phyloP scores from a whole-genome alignment of 2,888 invertebrate genomes.

The Hirtodrosophila histrioides region DNA sequence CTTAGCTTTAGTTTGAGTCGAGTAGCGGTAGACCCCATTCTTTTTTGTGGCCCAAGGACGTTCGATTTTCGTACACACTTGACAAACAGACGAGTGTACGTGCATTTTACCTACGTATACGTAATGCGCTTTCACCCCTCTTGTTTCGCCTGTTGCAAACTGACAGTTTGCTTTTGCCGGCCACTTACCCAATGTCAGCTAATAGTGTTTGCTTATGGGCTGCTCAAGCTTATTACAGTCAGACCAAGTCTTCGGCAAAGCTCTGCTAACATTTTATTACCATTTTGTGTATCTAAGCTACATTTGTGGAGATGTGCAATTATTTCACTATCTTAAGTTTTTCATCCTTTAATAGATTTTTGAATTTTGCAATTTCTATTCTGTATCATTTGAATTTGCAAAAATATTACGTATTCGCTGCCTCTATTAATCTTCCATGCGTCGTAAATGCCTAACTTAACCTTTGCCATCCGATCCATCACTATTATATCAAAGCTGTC shows the following conservation, averaged over 20 bases:
- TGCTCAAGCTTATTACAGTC: conserved; percentile 23
- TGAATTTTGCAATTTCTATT: no score
- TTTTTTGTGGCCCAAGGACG: conserved; percentile 66
- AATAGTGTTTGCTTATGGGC: conserved; percentile 32
- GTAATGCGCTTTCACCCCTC: not conserved
- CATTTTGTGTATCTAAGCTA: no score
- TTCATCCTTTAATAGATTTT: no score
- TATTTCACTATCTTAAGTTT: no score
- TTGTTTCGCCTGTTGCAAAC: conserved; percentile 12
- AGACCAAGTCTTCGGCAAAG: not conserved
- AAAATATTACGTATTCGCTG: no score
- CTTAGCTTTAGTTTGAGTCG: conserved; percentile 28
- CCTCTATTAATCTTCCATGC: no score
- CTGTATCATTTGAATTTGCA: no score
- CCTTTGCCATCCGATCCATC: conserved; percentile 29
- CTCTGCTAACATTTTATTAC: no score
- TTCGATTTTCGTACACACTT: conserved; percentile 69
- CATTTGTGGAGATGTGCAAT: no score
- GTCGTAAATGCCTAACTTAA: no score
- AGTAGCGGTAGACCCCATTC: conserved; percentile 11
- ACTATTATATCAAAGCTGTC: conserved; percentile 27
- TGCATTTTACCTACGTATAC: not conserved
- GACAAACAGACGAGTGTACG: conserved; percentile 50
- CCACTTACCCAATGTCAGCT: conserved; percentile 33
- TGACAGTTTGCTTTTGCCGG: conserved; percentile 57